Percentiles rank a stretch among this genome's conserved stretches.
These are phyloP conservation scores for Aegypius monachus DNA, from an alignment of 2,113 vertebrate genomes.

Conservation along the genomic window DNA sequence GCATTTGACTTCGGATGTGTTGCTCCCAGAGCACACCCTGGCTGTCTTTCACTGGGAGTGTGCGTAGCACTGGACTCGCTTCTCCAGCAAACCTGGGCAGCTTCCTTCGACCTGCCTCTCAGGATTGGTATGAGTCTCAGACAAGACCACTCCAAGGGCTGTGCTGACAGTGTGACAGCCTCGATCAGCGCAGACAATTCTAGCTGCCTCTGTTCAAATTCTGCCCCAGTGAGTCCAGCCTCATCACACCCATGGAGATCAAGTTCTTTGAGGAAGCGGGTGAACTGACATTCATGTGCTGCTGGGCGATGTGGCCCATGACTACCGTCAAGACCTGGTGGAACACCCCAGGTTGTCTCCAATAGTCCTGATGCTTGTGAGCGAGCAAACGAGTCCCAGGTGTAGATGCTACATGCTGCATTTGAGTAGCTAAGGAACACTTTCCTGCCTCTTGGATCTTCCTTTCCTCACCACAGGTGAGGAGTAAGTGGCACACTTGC, in stretches of 20 bases:
- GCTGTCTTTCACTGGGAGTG: not conserved
- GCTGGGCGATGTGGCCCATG: not conserved
- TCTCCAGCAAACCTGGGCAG: not conserved
- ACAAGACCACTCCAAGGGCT: not conserved
- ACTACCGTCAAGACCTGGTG: not conserved
- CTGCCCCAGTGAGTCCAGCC: not conserved
- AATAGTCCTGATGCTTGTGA: not conserved
- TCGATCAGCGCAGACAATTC: not conserved
- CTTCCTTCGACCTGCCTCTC: not conserved
- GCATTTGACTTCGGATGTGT: not conserved
- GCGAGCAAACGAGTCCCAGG: not conserved
- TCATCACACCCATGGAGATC: not conserved
- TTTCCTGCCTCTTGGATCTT: not conserved
- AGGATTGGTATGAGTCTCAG: not conserved
- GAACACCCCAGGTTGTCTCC: not conserved
- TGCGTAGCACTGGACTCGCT: not conserved
- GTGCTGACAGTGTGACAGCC: not conserved
- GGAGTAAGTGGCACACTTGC: not conserved
- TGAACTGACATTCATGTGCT: not conserved
- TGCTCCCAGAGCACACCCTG: not conserved
- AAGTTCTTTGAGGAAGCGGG: not conserved
- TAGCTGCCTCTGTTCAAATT: not conserved
- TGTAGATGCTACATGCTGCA: not conserved
- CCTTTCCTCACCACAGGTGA: not conserved
- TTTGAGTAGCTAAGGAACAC: not conserved